Conservation (phyloP, 1,140 invertebrate species). For the Calycopis cecrops region DNA sequence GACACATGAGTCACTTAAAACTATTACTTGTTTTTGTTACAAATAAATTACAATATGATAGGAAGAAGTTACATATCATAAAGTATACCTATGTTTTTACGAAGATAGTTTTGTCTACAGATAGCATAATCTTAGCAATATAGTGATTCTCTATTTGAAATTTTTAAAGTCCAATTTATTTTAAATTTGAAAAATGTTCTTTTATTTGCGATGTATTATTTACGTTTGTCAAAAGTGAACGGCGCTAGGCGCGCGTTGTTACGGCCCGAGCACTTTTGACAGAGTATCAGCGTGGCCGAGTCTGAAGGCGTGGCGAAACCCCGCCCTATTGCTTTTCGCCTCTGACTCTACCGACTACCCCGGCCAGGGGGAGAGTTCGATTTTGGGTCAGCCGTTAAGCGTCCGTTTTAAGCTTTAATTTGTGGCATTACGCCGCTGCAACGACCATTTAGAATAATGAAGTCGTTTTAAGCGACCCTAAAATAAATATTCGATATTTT, state of each 20-base stretch:
- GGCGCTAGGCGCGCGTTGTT: conserved; percentile 45
- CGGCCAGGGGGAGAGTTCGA: conserved; percentile 51
- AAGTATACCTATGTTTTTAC: too few relatives aligned
- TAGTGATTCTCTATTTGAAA: background rate
- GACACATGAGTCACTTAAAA: conserved; percentile 12
- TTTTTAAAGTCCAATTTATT: too few relatives aligned
- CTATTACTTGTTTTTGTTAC: background rate
- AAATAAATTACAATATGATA: background rate
- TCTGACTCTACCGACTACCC: conserved; percentile 34
- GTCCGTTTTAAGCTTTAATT: conserved; percentile 74
- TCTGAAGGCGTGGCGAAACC: conserved; percentile 57
- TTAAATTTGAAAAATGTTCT: conserved; percentile 4
- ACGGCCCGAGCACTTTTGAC: conserved; percentile 63
- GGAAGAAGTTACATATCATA: too few relatives aligned
- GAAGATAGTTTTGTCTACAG: too few relatives aligned
- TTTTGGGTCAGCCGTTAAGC: conserved; percentile 73
- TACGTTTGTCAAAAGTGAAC: conserved; percentile 18
- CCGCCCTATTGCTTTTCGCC: conserved; percentile 68
- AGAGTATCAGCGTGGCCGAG: conserved; percentile 40
- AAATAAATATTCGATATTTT: conserved; percentile 47
- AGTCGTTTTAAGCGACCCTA: conserved; percentile 39
- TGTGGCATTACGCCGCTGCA: conserved; percentile 65
- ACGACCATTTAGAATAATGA: conserved; percentile 66
- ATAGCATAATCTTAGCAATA: too few relatives aligned
- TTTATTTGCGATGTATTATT: conserved; percentile 32